Percentiles rank a stretch among this genome's conserved stretches.
These are phyloP conservation scores for Lycaon pictus DNA, from an alignment of 2,113 vertebrate genomes.

Conservation along the genomic window DNA sequence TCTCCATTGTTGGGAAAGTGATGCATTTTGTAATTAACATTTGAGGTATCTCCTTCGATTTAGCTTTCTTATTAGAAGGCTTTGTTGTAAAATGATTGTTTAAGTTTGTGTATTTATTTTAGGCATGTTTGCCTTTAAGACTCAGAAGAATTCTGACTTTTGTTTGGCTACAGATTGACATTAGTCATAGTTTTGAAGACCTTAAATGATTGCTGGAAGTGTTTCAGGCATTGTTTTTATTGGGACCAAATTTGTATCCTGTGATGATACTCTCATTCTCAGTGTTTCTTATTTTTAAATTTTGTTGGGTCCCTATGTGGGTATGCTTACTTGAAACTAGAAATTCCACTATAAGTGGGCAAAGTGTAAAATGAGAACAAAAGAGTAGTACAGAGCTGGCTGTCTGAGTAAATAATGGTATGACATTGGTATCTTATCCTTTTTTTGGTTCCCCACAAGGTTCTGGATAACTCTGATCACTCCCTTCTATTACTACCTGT, in stretches of 20 bases:
- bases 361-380: not conserved
- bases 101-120: not conserved
- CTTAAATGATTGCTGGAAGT: not conserved
- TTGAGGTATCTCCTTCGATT: not conserved
- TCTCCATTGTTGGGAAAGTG: not conserved
- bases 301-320: not conserved
- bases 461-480: not conserved
- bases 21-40: conserved; percentile 29
- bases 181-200: not conserved
- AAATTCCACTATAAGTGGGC: not conserved
- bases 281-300: conserved; percentile 16
- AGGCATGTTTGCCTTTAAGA: not conserved
- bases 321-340: not conserved
- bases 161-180: not conserved
- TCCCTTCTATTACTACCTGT: not conserved
- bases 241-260: conserved; percentile 12
- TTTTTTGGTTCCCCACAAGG: not conserved
- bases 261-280: not conserved
- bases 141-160: not conserved
- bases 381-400: not conserved
- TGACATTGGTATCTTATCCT: not conserved
- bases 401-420: not conserved
- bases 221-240: not conserved
- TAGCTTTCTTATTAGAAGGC: not conserved
- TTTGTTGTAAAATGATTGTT: not conserved